These are phyloP conservation scores for Yponomeuta sedellus DNA, from an alignment of 2,888 invertebrate genomes.

Conservation along the genomic window DNA sequence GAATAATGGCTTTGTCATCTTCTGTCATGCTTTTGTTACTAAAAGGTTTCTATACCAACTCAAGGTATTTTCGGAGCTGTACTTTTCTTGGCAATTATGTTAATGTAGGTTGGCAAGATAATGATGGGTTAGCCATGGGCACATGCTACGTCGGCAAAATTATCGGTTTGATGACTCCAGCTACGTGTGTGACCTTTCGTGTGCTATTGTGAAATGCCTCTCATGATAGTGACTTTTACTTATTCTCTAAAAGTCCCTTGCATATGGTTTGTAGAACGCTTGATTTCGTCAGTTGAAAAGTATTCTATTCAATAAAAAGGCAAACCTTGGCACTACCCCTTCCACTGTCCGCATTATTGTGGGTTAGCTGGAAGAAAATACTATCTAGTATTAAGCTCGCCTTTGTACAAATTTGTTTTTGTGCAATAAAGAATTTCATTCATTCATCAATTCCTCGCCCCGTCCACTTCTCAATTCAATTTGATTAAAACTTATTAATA, in stretches of 20 bases:
- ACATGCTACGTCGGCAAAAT: conserved; percentile 38
- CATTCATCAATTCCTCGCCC: no score
- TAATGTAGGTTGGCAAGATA: conserved; percentile 39
- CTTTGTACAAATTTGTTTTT: no score
- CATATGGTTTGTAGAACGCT: not conserved
- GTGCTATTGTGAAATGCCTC: not conserved
- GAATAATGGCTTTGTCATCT: conserved; percentile 7
- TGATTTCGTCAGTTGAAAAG: not conserved
- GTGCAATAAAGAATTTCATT: no score
- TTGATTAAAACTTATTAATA: no score
- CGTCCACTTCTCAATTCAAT: no score
- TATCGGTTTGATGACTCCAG: conserved; percentile 37
- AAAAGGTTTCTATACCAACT: not conserved
- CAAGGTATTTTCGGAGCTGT: not conserved
- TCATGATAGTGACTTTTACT: conserved; percentile 4
- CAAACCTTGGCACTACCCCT: no score
- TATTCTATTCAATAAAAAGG: no score
- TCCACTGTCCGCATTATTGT: no score
- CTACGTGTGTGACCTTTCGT: conserved; percentile 3
- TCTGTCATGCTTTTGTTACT: not conserved
- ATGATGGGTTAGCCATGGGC: conserved; percentile 42
- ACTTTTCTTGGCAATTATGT: conserved; percentile 40
- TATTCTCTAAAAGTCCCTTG: not conserved
- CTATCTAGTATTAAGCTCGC: no score
- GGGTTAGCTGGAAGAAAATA: no score